Conservation (phyloP, 2,888 invertebrate species). For the Nephrocerus scutellatus region DNA sequence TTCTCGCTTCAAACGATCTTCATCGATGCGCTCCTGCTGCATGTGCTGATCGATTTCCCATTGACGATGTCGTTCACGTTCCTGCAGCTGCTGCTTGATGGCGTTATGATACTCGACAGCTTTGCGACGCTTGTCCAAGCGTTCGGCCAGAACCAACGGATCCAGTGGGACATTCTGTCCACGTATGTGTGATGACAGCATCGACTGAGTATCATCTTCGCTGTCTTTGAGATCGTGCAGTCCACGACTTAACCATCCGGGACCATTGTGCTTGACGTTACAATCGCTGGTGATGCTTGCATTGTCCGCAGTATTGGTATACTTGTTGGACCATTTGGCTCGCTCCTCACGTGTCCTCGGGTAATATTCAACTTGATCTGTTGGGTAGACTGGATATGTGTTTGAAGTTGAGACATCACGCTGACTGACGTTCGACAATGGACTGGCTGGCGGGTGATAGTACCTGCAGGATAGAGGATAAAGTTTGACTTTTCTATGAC, state of each 20-base stretch:
- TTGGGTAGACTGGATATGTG: conserved; percentile 41
- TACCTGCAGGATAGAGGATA: conserved; percentile 24
- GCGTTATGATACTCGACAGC: conserved; percentile 82
- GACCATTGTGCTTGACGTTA: conserved; percentile 37
- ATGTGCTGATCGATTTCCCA: conserved; percentile 69
- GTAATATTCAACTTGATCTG: conserved; percentile 39
- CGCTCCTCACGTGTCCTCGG: conserved; percentile 52
- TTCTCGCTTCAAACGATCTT: conserved; percentile 67
- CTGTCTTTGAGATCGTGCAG: conserved; percentile 50
- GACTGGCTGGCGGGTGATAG: conserved; percentile 34
- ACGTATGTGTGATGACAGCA: conserved; percentile 59
- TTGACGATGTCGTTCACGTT: conserved; percentile 65
- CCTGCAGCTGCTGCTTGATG: conserved; percentile 76
- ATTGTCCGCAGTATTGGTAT: conserved; percentile 39
- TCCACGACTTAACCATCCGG: conserved; percentile 53
- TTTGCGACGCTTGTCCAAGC: conserved; percentile 73
- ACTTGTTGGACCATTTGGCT: conserved; percentile 66
- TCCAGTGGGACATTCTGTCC: conserved; percentile 84
- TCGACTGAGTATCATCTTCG: conserved; percentile 43
- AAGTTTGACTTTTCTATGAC: background rate
- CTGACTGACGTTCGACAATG: conserved; percentile 32
- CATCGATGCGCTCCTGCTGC: conserved; percentile 74
- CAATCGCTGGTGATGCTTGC: too few species aligned
- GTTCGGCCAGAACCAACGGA: conserved; percentile 69
- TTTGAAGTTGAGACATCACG: conserved; percentile 46